Conservation (phyloP, 1,140 invertebrate species). For the Tetragnatha versicolor region DNA sequence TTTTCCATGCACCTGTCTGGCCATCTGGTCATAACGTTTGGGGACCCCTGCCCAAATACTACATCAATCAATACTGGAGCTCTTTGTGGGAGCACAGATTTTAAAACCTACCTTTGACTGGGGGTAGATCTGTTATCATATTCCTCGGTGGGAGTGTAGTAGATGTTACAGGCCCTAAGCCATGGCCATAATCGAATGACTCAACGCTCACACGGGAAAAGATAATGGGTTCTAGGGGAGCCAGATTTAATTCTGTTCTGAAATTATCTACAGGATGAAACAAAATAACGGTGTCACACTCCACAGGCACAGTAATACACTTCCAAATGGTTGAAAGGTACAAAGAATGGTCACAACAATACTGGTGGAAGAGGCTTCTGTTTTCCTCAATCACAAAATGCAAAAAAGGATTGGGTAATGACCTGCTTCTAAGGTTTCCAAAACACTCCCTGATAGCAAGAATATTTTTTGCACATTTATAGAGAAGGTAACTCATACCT, state of each 20-base stretch:
- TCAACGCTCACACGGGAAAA: slow-evolving; percentile 48
- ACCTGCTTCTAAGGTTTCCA: too few species aligned
- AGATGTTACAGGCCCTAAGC: slow-evolving; percentile 15
- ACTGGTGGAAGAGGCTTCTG: too few species aligned
- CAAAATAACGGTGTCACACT: background rate
- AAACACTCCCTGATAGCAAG: too few species aligned
- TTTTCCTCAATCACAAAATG: too few species aligned
- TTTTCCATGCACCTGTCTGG: too few species aligned
- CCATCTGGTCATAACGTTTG: too few species aligned
- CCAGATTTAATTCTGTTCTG: slow-evolving; percentile 20
- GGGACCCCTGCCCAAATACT: too few species aligned
- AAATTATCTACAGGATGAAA: slow-evolving; percentile 51
- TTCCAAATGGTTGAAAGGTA: background rate
- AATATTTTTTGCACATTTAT: too few species aligned
- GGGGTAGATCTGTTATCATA: slow-evolving; percentile 2
- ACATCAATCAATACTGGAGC: too few species aligned
- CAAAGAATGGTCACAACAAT: background rate
- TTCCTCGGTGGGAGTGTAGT: slow-evolving; percentile 4
- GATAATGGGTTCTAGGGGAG: slow-evolving; percentile 10
- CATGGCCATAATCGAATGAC: slow-evolving; percentile 53
- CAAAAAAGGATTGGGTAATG: too few species aligned
- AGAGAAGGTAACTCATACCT: too few species aligned
- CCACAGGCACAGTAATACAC: background rate
- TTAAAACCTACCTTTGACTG: slow-evolving; percentile 37
- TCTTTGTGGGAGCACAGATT: too few species aligned